Percentiles rank a stretch among this genome's conserved stretches.
These are phyloP conservation scores for Lasaia peninsularis DNA, from an alignment of 1,140 invertebrate genomes.

Conservation along the genomic window DNA sequence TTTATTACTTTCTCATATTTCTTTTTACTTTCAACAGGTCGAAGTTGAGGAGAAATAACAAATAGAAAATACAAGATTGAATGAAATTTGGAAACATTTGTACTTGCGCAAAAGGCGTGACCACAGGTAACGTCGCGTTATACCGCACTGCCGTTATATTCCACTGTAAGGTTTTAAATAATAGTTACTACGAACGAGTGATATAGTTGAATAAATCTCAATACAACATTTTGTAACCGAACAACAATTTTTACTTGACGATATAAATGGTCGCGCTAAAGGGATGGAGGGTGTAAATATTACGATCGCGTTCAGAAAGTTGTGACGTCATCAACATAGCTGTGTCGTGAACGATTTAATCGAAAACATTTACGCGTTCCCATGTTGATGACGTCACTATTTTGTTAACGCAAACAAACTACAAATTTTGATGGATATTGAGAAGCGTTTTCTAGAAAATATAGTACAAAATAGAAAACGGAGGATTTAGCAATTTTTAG, in stretches of 20 bases:
- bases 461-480: too few relatives aligned
- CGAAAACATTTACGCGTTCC: too few relatives aligned
- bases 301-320: too few relatives aligned
- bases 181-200: not conserved
- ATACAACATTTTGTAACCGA: not conserved
- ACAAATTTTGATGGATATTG: too few relatives aligned
- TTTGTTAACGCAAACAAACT: too few relatives aligned
- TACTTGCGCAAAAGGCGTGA: constrained; percentile 29
- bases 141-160: constrained; percentile 22
- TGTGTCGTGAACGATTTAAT: too few relatives aligned
- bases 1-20: too few relatives aligned
- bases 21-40: constrained; percentile 29
- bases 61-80: constrained; percentile 33
- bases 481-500: too few relatives aligned
- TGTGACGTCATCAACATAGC: too few relatives aligned
- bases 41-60: constrained; percentile 56
- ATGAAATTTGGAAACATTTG: constrained; percentile 28
- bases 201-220: not conserved
- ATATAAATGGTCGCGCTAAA: not conserved
- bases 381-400: too few relatives aligned
- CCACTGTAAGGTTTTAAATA: constrained; percentile 10
- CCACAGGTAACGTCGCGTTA: constrained; percentile 30
- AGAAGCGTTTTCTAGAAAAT: too few relatives aligned
- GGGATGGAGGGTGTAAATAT: too few relatives aligned
- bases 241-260: not conserved